Percentiles rank a stretch among this genome's conserved stretches.
These are phyloP conservation scores for Amblyteles armatorius DNA, from an alignment of 2,888 invertebrate genomes.

Conservation along the genomic window DNA sequence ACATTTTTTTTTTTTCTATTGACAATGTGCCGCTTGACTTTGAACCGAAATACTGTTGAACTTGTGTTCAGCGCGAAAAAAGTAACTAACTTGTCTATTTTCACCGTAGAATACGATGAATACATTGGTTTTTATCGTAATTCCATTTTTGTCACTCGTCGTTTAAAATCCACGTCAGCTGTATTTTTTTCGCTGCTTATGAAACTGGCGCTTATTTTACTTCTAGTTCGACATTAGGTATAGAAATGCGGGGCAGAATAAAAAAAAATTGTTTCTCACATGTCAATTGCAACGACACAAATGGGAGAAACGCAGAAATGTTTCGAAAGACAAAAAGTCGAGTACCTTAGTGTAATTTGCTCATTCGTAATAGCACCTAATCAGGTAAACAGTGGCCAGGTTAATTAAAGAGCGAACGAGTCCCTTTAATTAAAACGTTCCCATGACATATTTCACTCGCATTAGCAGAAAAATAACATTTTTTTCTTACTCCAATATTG, in stretches of 20 bases:
- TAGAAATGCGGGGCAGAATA: neutral
- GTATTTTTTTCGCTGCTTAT: no score
- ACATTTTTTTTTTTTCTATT: neutral
- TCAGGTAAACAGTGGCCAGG: neutral
- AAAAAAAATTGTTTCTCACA: neutral
- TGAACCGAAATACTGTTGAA: no score
- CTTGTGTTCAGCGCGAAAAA: no score
- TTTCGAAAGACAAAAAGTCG: neutral
- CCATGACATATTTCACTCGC: neutral
- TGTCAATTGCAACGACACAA: neutral
- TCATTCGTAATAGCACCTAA: neutral
- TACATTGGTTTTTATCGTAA: no score
- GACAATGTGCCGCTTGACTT: neutral
- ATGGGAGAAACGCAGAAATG: neutral
- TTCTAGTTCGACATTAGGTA: no score
- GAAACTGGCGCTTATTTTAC: no score
- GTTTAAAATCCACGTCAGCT: no score
- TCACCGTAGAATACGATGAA: neutral
- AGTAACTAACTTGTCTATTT: neutral
- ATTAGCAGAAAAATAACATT: neutral
- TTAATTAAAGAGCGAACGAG: neutral
- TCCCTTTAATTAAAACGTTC: slow-evolving; percentile 4
- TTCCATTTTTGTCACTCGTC: no score
- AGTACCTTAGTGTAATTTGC: neutral
- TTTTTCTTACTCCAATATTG: neutral